Base-by-base conservation (phyloP, 2,888 invertebrate genomes). In the Lamellibrachia columna region DNA sequence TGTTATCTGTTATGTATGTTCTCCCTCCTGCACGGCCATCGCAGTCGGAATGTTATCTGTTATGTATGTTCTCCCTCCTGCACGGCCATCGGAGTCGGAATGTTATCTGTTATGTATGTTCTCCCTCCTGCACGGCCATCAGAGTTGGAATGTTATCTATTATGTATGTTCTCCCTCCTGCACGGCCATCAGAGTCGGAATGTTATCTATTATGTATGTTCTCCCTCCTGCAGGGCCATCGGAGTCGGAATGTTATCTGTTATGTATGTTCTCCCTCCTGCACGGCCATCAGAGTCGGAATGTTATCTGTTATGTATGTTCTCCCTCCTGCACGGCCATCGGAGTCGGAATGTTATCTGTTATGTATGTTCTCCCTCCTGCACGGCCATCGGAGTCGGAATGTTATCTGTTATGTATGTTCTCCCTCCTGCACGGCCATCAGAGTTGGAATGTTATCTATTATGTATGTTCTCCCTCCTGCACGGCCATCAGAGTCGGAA, bases 101-200 rank as follows among this genome's bases (percentile, higher is more conserved):
- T 91, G 1, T 91, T 91, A n/a, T 40, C 53, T 53, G 3, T n/a
- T 28, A 52, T 91, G n/a, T 9, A 91, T 91, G 53, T 53, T 40
- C 15, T 22, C 92, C 52, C 75, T 40, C 15, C 90, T 90, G 15
- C 92, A 94, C 94, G 94, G 94, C 15, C 94, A 94, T 93, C 91
- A 93, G 91, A 93, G 92, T 53, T 92, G 95, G 58, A 96, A 96
- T 93, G 96, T n/a, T n/a, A n/a, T n/a, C n/a, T n/a, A n/a, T n/a
- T n/a, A n/a, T 40, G 40, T 40, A 40, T 40, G 40, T 40, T 40
- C 40, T 40, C 40, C 40, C 40, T 40, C 40, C 40, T 40, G 40
- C 40, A 40, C 1, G 40, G 40, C 40, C 40, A 40, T 40, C 40
- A 0, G 40, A 40, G 40, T 40, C 40, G 40, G 40, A 40, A 40